A percentile compares a stretch with the other conserved stretches of the same genome.
phyloP scores from a whole-genome alignment of 2,797 vertebrate genomes.

The Ptychadena robeensis region DNA sequence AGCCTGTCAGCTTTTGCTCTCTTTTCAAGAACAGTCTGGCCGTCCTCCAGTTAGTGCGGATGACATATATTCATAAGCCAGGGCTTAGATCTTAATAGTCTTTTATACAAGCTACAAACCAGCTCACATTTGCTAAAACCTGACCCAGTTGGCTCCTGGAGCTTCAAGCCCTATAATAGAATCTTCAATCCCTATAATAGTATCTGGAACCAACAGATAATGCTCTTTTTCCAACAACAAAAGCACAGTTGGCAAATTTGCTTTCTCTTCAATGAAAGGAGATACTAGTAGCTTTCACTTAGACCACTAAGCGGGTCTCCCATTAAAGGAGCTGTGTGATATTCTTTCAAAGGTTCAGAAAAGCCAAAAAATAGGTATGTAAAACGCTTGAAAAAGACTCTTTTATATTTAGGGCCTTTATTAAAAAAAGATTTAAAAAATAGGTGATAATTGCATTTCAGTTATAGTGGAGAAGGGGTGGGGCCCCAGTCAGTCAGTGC shows the following conservation, averaged over 20 bases:
- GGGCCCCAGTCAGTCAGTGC: too few relatives aligned
- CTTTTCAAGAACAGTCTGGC: conserved; percentile 50
- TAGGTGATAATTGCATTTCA: too few relatives aligned
- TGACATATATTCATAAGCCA: conserved; percentile 53
- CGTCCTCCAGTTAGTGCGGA: conserved; percentile 38
- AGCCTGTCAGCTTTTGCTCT: conserved; percentile 2
- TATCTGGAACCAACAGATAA: conserved; percentile 55
- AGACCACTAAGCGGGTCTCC: conserved; percentile 11
- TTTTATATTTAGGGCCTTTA: too few relatives aligned
- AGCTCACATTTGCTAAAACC: conserved; percentile 49
- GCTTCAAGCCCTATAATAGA: conserved; percentile 53
- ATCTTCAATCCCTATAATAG: conserved; percentile 56
- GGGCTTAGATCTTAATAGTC: conserved; percentile 58
- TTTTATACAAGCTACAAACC: conserved; percentile 56
- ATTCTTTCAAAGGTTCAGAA: not conserved
- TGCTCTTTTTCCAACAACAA: conserved; percentile 44
- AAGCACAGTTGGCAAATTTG: conserved; percentile 48
- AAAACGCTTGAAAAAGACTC: not conserved
- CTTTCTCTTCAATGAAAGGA: conserved; percentile 24
- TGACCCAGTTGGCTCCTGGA: conserved; percentile 53
- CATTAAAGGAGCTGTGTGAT: conserved; percentile 9
- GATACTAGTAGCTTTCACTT: conserved; percentile 7
- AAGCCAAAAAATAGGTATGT: not conserved
- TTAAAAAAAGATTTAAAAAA: too few relatives aligned
- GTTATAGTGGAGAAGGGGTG: too few relatives aligned